Conservation (phyloP, 2,888 invertebrate genomes). For the Syrista parreyssii region DNA sequence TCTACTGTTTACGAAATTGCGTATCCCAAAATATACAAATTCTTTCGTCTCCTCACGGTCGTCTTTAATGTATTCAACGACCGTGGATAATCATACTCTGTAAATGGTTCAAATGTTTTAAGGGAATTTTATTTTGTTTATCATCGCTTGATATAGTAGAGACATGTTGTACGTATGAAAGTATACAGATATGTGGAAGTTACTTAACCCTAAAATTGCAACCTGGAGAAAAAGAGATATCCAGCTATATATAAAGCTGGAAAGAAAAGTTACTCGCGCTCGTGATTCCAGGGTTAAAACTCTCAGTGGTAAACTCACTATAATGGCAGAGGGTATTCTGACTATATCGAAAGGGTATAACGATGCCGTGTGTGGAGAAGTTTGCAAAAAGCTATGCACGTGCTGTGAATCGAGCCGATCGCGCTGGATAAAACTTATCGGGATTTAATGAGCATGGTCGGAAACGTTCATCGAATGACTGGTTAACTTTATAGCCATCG, state of each 20-base stretch:
- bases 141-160: no score
- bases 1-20: neutral
- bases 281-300: neutral
- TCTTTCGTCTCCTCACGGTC: neutral
- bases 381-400: neutral
- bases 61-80: neutral
- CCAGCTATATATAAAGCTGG: neutral
- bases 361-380: neutral
- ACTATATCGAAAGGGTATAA: neutral
- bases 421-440: neutral
- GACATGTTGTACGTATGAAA: no score
- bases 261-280: neutral
- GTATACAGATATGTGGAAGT: neutral
- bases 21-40: neutral
- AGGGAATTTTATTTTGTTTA: neutral
- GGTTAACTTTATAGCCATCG: neutral
- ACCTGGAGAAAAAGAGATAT: neutral
- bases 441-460: neutral
- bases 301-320: neutral
- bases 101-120: neutral
- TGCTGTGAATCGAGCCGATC: neutral
- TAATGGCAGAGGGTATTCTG: neutral
- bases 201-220: neutral
- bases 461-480: neutral
- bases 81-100: neutral